Base-by-base conservation (phyloP, 2,113 vertebrate species). In the Okapia johnstoni region DNA sequence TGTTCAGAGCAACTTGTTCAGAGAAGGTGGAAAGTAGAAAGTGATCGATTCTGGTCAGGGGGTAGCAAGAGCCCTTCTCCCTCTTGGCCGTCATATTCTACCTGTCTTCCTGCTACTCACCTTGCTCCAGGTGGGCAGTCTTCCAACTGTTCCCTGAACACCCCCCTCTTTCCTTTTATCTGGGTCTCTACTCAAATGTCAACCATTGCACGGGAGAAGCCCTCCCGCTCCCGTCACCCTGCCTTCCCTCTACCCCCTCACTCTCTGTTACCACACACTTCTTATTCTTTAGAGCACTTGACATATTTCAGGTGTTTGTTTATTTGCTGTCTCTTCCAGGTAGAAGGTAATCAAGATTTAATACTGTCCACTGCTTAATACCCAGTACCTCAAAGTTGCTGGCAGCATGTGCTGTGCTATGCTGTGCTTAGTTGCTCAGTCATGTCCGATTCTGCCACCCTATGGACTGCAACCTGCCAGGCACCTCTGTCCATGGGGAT, bases 31-130 rank as follows among this genome's bases (percentile, higher is more conserved):
- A 28, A 52, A 79, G 15, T 21, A 63, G 46, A 54, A 11, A 54
- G 43, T 36, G 4, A 81, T 52, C 16, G 2, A 9, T 85, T 80
- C 40, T 30, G 16, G 36, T 36, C 3, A 6, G 26, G 11, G 15
- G n/a, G 25, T 28, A 88, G 28, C 52, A 46, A 28, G 92, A 4
- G 15, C 26, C 3, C 52, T 73, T 26, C 46, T 79, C 8, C 50
- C 6, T 26, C 30, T 43, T 1, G 0, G 19, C 19, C 54, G 2
- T 15, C 2, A 0, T 36, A 55, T 87, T 2, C 57, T 14, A 21
- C 26, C n/a, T 4, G 9, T 23, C 21, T 70, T 85, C 25, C 81
- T 77, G 23, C 57, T 30, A 52, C 13, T 76, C 8, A 6, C 17
- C 43, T 50, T 50, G 36, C 2, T 43, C 36, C 33, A 30, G 23